Conservation (phyloP, 2,797 vertebrate species). For the Sternarchorhynchus goeldii region DNA sequence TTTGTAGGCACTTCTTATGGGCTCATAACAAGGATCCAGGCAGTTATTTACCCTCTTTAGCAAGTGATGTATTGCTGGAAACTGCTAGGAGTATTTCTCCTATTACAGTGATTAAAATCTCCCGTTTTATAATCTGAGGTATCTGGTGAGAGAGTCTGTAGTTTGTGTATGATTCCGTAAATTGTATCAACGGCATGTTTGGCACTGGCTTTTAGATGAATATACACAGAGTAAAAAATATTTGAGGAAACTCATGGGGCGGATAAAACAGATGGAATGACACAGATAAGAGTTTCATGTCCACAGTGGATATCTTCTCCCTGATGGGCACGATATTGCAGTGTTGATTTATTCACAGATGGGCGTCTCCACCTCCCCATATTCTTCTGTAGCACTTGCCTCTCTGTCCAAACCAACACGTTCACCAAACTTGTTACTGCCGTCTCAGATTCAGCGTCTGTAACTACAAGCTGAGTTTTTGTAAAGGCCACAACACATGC, state of each 20-base stretch:
- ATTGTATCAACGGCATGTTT: conserved; percentile 4
- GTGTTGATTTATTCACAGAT: too few species aligned
- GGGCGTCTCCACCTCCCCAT: too few species aligned
- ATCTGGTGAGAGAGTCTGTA: conserved; percentile 24
- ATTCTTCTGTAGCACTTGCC: too few species aligned
- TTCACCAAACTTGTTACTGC: too few species aligned
- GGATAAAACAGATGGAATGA: not conserved
- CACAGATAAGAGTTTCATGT: not conserved
- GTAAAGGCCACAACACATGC: too few species aligned
- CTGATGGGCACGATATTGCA: too few species aligned
- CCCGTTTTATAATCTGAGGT: not conserved
- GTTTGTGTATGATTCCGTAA: not conserved
- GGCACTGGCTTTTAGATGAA: conserved; percentile 12
- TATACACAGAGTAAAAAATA: conserved; percentile 12
- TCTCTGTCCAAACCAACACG: too few species aligned
- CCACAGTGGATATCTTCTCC: too few species aligned
- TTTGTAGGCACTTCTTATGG: too few species aligned
- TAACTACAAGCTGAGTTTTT: too few species aligned
- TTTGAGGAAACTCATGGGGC: conserved; percentile 7
- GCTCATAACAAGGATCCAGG: too few species aligned
- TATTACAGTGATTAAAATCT: conserved; percentile 22
- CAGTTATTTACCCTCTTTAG: not conserved
- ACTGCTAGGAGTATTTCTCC: conserved; percentile 14
- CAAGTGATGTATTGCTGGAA: conserved; percentile 29
- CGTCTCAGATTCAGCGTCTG: too few species aligned